Evolutionary conservation across 2,797 vertebrate species (phyloP).

Genomic region (Enteromius unitaeniatus): DNA sequence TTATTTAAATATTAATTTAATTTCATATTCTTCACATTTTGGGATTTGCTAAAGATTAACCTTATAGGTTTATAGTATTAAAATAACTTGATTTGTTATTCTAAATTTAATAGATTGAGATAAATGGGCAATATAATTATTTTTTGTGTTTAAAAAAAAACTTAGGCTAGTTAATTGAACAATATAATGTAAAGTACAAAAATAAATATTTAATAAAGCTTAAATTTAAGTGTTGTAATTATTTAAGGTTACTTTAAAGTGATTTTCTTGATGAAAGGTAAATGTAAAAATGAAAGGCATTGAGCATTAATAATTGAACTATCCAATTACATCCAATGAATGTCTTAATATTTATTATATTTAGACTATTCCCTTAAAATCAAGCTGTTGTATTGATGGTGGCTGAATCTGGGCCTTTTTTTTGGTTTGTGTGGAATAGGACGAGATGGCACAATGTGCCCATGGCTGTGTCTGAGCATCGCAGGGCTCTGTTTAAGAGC

Average conservation of each 20-base stretch:
- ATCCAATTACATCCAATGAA: not conserved
- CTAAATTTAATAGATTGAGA: not conserved
- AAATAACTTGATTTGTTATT: not conserved
- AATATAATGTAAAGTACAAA: not conserved
- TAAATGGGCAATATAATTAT: no score
- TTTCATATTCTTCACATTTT: not conserved
- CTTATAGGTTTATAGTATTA: not conserved
- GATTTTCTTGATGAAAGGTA: not conserved
- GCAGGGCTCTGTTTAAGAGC: slow-evolving; percentile 57
- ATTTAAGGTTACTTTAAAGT: not conserved
- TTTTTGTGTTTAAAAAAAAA: not conserved
- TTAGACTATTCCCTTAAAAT: not conserved
- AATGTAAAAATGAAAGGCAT: not conserved
- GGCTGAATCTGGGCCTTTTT: slow-evolving; percentile 6
- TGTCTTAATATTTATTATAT: slow-evolving; percentile 10
- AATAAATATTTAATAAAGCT: not conserved
- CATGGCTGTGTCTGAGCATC: slow-evolving; percentile 54
- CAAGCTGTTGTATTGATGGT: not conserved
- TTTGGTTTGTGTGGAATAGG: slow-evolving; percentile 14
- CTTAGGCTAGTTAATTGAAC: not conserved
- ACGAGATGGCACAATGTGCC: slow-evolving; percentile 46
- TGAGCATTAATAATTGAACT: not conserved
- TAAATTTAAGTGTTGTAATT: not conserved
- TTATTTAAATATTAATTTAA: not conserved
- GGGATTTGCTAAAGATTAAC: not conserved